Conservation (phyloP, 2,888 invertebrate genomes). For the Tetrapedia diversipes region DNA sequence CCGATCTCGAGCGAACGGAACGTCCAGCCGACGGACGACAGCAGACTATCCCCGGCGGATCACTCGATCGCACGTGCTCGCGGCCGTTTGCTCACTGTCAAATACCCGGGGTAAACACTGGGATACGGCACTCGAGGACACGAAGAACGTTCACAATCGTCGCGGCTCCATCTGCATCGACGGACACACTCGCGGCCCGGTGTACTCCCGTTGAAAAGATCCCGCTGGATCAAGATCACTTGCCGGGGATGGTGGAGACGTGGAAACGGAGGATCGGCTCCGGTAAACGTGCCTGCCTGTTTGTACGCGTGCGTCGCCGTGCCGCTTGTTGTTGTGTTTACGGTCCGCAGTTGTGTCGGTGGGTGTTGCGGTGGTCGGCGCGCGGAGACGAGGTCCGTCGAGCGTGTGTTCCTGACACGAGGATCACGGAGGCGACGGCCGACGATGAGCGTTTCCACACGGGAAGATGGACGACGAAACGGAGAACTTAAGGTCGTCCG, state of each 20-base stretch:
- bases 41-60: slow-evolving; percentile 27
- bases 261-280: slow-evolving; percentile 48
- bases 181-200: slow-evolving; percentile 32
- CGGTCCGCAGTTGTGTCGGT: slow-evolving; percentile 48
- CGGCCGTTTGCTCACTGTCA: slow-evolving; percentile 13
- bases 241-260: slow-evolving; percentile 23
- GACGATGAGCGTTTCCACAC: no score
- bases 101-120: slow-evolving; percentile 50
- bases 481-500: no score
- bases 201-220: slow-evolving; percentile 15
- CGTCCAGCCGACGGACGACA: slow-evolving; percentile 48
- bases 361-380: slow-evolving; percentile 48
- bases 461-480: background rate
- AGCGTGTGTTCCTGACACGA: slow-evolving; percentile 29
- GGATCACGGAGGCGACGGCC: slow-evolving; percentile 2
- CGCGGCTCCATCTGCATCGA: background rate
- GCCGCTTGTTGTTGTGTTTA: slow-evolving; percentile 68
- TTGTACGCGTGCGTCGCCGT: slow-evolving; percentile 67
- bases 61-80: slow-evolving; percentile 44
- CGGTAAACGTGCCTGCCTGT: slow-evolving; percentile 44
- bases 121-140: slow-evolving; percentile 50
- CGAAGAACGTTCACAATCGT: slow-evolving; percentile 50
- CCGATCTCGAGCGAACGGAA: slow-evolving; percentile 3
- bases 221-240: slow-evolving; percentile 34
- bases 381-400: slow-evolving; percentile 27